These are phyloP conservation scores for Drosophila rubida DNA, from an alignment of 2,888 invertebrate species.

Conservation along the genomic window DNA sequence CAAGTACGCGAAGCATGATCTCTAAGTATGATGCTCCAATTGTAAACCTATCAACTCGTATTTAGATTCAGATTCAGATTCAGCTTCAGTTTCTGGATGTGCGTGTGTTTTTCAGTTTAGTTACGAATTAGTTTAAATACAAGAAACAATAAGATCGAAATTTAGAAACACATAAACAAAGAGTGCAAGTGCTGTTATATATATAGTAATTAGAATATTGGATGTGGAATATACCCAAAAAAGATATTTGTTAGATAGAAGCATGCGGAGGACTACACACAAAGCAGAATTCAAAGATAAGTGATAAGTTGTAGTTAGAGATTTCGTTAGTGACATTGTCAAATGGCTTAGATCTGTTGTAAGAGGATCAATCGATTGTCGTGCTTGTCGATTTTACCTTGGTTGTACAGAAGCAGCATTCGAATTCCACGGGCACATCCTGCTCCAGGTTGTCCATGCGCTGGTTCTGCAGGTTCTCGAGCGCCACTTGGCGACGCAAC, in stretches of 20 bases:
- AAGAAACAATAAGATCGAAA: neutral
- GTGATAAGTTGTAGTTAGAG: constrained; percentile 1
- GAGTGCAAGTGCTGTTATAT: constrained; percentile 48
- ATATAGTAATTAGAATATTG: constrained; percentile 14
- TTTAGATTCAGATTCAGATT: neutral
- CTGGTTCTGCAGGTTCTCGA: constrained; percentile 85
- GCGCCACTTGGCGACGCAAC: constrained; percentile 85
- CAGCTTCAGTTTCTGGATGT: constrained; percentile 15
- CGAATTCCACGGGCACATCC: constrained; percentile 97
- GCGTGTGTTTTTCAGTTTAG: constrained; percentile 20
- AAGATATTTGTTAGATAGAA: constrained; percentile 1
- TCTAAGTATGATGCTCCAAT: constrained; percentile 18
- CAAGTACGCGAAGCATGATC: constrained; percentile 27
- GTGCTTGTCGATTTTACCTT: constrained; percentile 87
- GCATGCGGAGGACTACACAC: constrained; percentile 57
- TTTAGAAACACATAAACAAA: constrained; percentile 13
- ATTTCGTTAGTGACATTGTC: constrained; percentile 14
- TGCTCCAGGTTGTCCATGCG: constrained; percentile 89
- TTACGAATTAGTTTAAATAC: constrained; percentile 19
- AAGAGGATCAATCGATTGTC: constrained; percentile 53
- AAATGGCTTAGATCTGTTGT: neutral
- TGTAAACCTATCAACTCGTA: constrained; percentile 2
- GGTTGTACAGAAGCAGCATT: constrained; percentile 98
- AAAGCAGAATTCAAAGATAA: constrained; percentile 38
- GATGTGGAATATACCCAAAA: neutral